phyloP scores from a whole-genome alignment of 2,888 invertebrate genomes.

The Osmoderma eremita region DNA sequence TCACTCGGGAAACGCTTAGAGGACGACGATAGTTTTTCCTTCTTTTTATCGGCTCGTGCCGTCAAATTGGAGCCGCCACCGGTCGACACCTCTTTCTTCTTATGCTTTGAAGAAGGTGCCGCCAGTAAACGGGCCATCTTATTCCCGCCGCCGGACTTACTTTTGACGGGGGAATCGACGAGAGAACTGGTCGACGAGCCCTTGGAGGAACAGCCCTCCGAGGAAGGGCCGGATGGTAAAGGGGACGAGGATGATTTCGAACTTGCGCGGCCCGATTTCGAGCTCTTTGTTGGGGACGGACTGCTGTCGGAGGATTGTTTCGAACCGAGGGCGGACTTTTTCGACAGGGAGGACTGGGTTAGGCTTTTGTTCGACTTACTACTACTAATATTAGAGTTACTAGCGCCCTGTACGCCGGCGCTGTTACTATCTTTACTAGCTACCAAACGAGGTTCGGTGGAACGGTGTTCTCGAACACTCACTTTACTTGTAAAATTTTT shows the following conservation, averaged over 20 bases:
- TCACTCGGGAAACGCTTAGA: conserved; percentile 19
- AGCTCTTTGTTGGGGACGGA: conserved; percentile 50
- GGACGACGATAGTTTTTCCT: conserved; percentile 42
- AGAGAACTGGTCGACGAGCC: conserved; percentile 52
- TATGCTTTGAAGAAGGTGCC: conserved; percentile 50
- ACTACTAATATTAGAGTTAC: conserved; percentile 41
- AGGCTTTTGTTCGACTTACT: conserved; percentile 49
- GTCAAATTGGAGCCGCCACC: conserved; percentile 12
- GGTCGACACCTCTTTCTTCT: conserved; percentile 47
- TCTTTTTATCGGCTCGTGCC: conserved; percentile 57
- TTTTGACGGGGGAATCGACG: conserved; percentile 60
- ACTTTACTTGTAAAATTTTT: conserved; percentile 63
- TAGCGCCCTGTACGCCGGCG: conserved; percentile 31
- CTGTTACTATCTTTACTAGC: conserved; percentile 58
- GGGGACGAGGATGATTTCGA: conserved; percentile 46
- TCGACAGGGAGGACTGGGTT: conserved; percentile 51
- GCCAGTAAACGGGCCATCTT: conserved; percentile 49
- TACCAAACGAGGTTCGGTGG: conserved; percentile 62
- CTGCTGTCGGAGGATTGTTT: conserved; percentile 46
- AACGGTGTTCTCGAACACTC: conserved; percentile 57
- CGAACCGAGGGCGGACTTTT: conserved; percentile 51
- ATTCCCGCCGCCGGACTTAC: conserved; percentile 50
- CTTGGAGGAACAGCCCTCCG: conserved; percentile 47
- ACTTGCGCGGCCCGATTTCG: conserved; percentile 51
- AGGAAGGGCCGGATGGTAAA: conserved; percentile 37